Evolutionary conservation across 2,797 vertebrate species (phyloP).

Genomic region (Macropodus opercularis): DNA sequence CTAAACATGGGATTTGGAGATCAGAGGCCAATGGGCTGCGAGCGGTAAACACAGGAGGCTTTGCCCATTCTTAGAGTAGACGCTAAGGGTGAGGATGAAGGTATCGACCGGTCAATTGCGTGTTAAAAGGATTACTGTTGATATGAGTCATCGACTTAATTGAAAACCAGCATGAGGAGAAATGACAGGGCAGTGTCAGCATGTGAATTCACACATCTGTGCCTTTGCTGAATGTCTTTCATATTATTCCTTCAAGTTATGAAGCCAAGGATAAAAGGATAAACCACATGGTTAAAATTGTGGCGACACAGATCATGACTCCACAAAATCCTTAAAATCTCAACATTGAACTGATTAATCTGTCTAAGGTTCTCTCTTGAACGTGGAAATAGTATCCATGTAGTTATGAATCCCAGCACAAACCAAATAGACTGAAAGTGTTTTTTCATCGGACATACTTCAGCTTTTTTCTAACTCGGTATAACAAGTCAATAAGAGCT

Average conservation of each 20-base stretch:
- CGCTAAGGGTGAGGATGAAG: slow-evolving; percentile 16
- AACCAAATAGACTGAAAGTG: neutral
- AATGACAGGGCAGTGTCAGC: slow-evolving; percentile 28
- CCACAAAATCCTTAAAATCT: neutral
- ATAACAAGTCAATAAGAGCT: neutral
- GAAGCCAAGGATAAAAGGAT: slow-evolving; percentile 17
- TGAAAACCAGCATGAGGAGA: slow-evolving; percentile 67
- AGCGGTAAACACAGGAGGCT: slow-evolving; percentile 68
- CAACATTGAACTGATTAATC: neutral
- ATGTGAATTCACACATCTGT: slow-evolving; percentile 39
- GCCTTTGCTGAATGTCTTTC: slow-evolving; percentile 30
- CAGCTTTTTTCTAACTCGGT: neutral
- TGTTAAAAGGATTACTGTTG: slow-evolving; percentile 52
- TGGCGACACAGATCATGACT: neutral
- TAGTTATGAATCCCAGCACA: neutral
- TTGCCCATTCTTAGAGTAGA: slow-evolving; percentile 46
- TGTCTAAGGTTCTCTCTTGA: neutral
- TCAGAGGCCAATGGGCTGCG: slow-evolving; percentile 67
- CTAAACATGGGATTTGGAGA: slow-evolving; percentile 75
- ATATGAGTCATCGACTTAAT: slow-evolving; percentile 70
- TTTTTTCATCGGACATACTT: neutral
- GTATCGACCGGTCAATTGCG: slow-evolving; percentile 45
- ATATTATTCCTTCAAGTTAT: slow-evolving; percentile 43
- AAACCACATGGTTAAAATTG: neutral
- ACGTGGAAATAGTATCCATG: neutral